Evolutionary conservation across 2,113 vertebrate genomes (phyloP), one percentile per base, ranked within the genome.

Genomic region (Scatophagus argus): DNA sequence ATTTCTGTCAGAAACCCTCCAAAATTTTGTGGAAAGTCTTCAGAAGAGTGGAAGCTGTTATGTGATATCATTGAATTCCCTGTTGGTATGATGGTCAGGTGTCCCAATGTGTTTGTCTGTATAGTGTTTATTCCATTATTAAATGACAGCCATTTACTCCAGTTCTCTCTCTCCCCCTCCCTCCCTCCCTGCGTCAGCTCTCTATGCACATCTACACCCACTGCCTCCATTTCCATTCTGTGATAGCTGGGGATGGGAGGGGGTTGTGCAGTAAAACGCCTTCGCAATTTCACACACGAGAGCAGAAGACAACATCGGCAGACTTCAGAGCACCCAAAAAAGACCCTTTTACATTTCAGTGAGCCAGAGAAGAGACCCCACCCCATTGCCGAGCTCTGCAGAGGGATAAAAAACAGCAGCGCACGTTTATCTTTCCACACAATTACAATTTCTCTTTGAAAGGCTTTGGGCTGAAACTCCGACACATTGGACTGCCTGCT

Each of bases 371-470:
- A n/a, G 63, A 81, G 75, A 68, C 65, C 52, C 75, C 77, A 51
- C 69, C 72, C 62, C 46, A 27, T 59, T 10, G 39, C 39, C 34
- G 11, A 55, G 62, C 64, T 65, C 38, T 71, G 55, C 75, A 44
- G 74, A 54, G 47, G 51, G 19, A 65, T 55, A 19, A 58, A 21
- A 60, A 64, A 71, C 46, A n/a, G 63, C 51, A 44, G 58, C 34
- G 55, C 49, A 41, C n/a, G 21, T 91, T 92, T 89, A 90, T 91
- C 82, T 92, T 91, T 88, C 82, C 87, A 74, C 87, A 88, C 87
- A 91, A 91, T 90, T 92, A 81, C 77, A 84, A 31, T 91, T 88
- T 89, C 68, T 74, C 82, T 87, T 87, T 88, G 89, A 89, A 88
- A 81, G 13, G 38, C 69, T 81, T 43, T 70, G 74, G 81, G 76